Base-by-base conservation (phyloP, 2,113 vertebrate genomes). In the Stercorarius parasiticus region DNA sequence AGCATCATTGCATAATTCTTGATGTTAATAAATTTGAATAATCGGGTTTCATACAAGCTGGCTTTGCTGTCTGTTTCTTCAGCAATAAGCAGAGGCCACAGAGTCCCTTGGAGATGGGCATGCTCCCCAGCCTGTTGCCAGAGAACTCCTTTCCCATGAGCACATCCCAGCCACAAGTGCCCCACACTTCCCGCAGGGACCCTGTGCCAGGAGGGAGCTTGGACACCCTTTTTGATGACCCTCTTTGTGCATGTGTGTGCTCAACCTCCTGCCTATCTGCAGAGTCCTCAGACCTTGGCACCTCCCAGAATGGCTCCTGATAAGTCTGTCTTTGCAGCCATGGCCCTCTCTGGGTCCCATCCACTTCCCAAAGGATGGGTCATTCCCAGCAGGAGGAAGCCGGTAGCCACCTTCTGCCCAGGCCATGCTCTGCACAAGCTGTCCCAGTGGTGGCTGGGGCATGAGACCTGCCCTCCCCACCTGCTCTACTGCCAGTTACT, bases 11-110 rank as follows among this genome's bases (percentile, higher is more conserved):
- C 98, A 98, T 98, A 98, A 98, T 98, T 98, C 98, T 99, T 98
- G 98, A 99, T 99, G 99, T 99, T 99, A 99, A 99, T 99, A 99
- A 99, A 99, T 99, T 99, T 99, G 98, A 99, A 99, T 98, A 99
- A 99, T 98, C 98, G 96, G 98, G 98, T 98, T 99, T 99, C 98
- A 98, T 98, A 98, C 95, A 99, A 98, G 91, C 88, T 76, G 79
- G 97, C 93, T 97, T 97, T 92, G 95, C 94, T 97, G 98, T 98
- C 97, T 98, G 38, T 95, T 98, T 98, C 82, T 98, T 98, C 91
- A 56, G 32, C 85, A 66, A 71, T 80, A 53, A 94, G 32, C n/a
- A 74, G 56, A 82, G 76, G 45, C 50, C 55, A 5, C 19, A 27
- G 50, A 79, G 29, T 58, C 40, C 11, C 59, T 45, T 15, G 29